Evolutionary conservation across 1,140 invertebrate species (phyloP).

Genomic region (Sinella curviseta): DNA sequence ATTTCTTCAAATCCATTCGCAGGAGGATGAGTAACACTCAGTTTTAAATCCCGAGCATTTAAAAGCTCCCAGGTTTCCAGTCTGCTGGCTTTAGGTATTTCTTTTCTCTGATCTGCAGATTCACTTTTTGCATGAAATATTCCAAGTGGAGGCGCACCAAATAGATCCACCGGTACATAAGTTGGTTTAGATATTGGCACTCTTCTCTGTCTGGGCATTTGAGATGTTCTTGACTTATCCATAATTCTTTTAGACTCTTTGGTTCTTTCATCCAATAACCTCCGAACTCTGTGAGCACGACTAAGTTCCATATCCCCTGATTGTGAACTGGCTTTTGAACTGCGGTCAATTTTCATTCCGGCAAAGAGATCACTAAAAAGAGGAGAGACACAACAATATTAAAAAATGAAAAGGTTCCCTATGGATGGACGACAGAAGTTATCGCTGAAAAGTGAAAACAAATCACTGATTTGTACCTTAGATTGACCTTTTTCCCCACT

Average conservation of each 20-base stretch:
- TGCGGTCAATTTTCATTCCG: slow-evolving; percentile 72
- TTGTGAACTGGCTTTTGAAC: slow-evolving; percentile 46
- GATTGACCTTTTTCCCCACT: slow-evolving; percentile 49
- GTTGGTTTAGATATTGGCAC: background rate
- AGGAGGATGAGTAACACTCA: slow-evolving; percentile 69
- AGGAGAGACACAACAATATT: too few relatives aligned
- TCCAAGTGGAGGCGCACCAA: slow-evolving; percentile 60
- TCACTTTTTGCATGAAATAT: slow-evolving; percentile 59
- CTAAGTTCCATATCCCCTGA: slow-evolving; percentile 28
- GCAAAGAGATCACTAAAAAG: slow-evolving; percentile 66
- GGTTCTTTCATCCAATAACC: slow-evolving; percentile 52
- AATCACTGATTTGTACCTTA: slow-evolving; percentile 33
- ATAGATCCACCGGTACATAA: slow-evolving; percentile 57
- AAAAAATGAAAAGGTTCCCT: slow-evolving; percentile 17
- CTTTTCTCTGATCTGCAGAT: slow-evolving; percentile 3
- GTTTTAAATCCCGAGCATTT: slow-evolving; percentile 65
- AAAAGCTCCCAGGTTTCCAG: slow-evolving; percentile 70
- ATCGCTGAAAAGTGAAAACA: background rate
- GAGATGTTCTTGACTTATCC: background rate
- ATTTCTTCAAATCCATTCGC: slow-evolving; percentile 89
- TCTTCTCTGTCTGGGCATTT: background rate
- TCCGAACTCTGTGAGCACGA: slow-evolving; percentile 54
- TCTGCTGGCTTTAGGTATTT: slow-evolving; percentile 55
- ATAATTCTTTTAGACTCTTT: background rate
- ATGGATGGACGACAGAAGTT: slow-evolving; percentile 34